Base-by-base conservation (phyloP, 2,888 invertebrate genomes). In the Nomada ruficornis region DNA sequence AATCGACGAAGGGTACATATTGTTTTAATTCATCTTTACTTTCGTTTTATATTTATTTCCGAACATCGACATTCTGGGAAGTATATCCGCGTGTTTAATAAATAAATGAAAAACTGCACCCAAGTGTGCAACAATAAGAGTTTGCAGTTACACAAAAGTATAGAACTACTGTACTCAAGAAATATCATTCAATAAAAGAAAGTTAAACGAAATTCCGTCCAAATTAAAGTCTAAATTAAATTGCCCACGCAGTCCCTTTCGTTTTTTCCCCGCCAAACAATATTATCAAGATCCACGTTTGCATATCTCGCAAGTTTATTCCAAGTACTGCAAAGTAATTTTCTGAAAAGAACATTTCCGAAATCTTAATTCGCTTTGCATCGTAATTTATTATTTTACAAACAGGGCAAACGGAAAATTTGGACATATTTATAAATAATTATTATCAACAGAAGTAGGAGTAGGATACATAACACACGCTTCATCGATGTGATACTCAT, bases 401-500 rank as follows among this genome's bases (percentile, higher is more conserved):
- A 20, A 54, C 15, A 54, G 10, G 5, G 2, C 11, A 2, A 26
- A 15, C 0, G 26, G 62, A 9, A 4, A 11, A 23, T n/a, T 65
- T 5, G 9, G 18, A 52, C 52, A 47, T n/a, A 11, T 65, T 36
- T 36, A n/a, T 0, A 54, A 62, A 26, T 29, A 23, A 62, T 36
- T 47, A 9, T 29, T 29, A 29, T 29, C 29, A 29, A 29, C 29
- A 5, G 29, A 7, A 29, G 7, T 5, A 29, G 29, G 26, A 11
- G 52, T 44, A 42, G 47, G 2, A 47, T 3, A 15, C 62, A 13
- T 44, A 29, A 47, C 36, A 23, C 59, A 26, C 47, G 60, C 64
- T 50, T 36, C 59, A 60, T 76, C 20, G 62, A 29, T 29, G 72
- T 55, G 72, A 72, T 72, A 79, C 64, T 11, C 0, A 80, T 59